Evolutionary conservation across 2,113 vertebrate species (phyloP).

Genomic region (Carassius carassius): DNA sequence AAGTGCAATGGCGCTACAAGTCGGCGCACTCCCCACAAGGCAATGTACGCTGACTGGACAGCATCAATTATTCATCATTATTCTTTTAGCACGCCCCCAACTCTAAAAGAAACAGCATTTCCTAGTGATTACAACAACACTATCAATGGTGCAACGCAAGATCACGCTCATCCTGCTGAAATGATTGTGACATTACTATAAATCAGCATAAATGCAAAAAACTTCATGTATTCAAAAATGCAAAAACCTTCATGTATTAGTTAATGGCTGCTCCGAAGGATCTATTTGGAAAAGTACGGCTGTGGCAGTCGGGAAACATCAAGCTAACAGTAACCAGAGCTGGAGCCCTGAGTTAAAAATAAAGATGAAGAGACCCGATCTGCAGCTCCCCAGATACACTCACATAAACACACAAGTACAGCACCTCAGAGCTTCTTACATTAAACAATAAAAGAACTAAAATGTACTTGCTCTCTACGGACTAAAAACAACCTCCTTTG

Average conservation of each 20-base stretch:
- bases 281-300: slow-evolving; percentile 66
- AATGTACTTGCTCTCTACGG: background rate
- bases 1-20: too few relatives aligned
- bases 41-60: background rate
- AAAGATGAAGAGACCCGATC: slow-evolving; percentile 62
- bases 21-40: too few relatives aligned
- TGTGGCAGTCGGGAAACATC: slow-evolving; percentile 53
- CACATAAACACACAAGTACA: background rate
- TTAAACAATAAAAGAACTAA: background rate
- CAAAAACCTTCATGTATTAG: background rate
- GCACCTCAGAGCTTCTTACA: slow-evolving; percentile 37
- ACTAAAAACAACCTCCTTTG: background rate
- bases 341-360: slow-evolving; percentile 71
- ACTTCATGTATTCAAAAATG: too few relatives aligned
- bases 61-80: background rate
- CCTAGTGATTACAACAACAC: background rate
- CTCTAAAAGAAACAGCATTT: background rate
- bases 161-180: background rate
- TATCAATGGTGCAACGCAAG: background rate
- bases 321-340: slow-evolving; percentile 71
- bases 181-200: background rate
- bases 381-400: background rate
- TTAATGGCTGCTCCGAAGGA: background rate
- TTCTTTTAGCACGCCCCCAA: background rate
- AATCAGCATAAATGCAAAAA: background rate